A percentile compares a stretch with the other conserved stretches of the same genome.
These are phyloP conservation scores for Mus musculus DNA, from an alignment of 2,113 vertebrate species.

Conservation along the genomic window GRCm39 chr7:104012001-104012500, in stretches of 20 bases:
- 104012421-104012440: no score
- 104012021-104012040: neutral
- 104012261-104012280: neutral
- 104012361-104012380: no score
- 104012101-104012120: neutral
- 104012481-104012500: accelerated
- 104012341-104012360: no score
- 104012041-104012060: conserved; percentile 28
- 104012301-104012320: neutral
- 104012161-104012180: neutral
- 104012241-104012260: neutral
- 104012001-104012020: neutral
- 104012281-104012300: neutral
- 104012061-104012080: conserved; percentile 24
- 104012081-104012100: neutral
- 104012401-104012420: no score
- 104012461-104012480: no score
- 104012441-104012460: no score
- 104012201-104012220: neutral
- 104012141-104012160: neutral
- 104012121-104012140: conserved; percentile 35
- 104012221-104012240: neutral
- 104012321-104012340: neutral
- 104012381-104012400: no score
- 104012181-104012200: accelerated